Conservation (phyloP, 1,140 invertebrate species). For the Euwallacea fornicatus region DNA sequence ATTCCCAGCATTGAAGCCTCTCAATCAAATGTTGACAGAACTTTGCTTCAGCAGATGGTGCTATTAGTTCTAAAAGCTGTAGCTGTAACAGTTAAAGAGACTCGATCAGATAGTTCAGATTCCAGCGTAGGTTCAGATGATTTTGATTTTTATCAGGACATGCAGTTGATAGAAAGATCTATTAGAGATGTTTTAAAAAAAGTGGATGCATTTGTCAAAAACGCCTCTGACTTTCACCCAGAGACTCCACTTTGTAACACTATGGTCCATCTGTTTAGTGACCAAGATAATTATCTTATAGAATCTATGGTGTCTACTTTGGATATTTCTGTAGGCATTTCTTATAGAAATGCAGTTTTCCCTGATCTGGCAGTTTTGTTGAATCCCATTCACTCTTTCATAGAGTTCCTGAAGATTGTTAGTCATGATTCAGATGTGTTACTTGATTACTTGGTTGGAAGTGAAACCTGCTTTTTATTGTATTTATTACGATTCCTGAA, state of each 20-base stretch:
- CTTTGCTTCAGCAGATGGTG: conserved; percentile 81
- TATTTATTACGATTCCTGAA: conserved; percentile 86
- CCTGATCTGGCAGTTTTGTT: conserved; percentile 76
- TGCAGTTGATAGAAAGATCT: conserved; percentile 82
- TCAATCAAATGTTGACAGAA: conserved; percentile 62
- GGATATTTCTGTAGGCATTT: conserved; percentile 82
- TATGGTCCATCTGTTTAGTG: conserved; percentile 83
- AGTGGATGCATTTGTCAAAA: conserved; percentile 79
- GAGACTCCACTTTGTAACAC: conserved; percentile 85
- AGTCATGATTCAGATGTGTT: conserved; percentile 81
- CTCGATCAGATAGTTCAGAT: conserved; percentile 80
- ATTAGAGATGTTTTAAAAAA: conserved; percentile 80
- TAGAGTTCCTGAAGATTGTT: conserved; percentile 81
- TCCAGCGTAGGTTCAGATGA: conserved; percentile 78
- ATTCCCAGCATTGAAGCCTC: conserved; percentile 42
- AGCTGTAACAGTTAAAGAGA: conserved; percentile 87
- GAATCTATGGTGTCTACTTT: conserved; percentile 91
- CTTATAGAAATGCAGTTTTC: conserved; percentile 75
- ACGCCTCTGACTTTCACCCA: conserved; percentile 80
- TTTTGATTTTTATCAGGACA: conserved; percentile 84
- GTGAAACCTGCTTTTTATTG: conserved; percentile 87
- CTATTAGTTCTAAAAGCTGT: conserved; percentile 84
- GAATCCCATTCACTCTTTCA: conserved; percentile 79
- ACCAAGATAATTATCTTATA: conserved; percentile 88
- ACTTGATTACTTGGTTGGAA: conserved; percentile 85